Conservation (phyloP, 2,797 vertebrate species). For the Rhodeus uyekii region DNA sequence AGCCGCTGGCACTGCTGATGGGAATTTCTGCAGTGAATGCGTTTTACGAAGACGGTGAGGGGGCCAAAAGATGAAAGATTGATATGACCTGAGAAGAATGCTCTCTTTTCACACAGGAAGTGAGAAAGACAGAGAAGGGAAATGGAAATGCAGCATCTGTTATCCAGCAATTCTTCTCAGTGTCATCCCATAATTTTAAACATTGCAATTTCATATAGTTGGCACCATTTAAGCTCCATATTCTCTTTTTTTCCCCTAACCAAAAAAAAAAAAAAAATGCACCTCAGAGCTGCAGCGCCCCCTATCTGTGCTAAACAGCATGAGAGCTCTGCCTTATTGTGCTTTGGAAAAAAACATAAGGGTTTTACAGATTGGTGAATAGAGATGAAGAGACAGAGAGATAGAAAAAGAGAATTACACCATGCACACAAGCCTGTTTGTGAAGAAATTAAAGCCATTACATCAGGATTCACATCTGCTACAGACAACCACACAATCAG, state of each 20-base stretch:
- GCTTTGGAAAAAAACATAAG: not conserved
- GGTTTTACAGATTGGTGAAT: not conserved
- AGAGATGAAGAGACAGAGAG: not conserved
- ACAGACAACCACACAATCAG: not conserved
- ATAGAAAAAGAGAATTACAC: constrained; percentile 4
- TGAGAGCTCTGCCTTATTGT: not conserved
- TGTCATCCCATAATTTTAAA: constrained; percentile 20
- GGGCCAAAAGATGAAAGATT: constrained; percentile 22
- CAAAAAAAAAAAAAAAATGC: constrained; percentile 13
- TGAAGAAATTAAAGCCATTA: not conserved
- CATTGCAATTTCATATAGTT: constrained; percentile 24
- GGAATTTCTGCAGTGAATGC: constrained; percentile 11
- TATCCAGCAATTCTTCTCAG: not conserved
- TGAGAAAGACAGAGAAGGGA: not conserved
- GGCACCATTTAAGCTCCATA: constrained; percentile 2
- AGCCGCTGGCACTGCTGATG: not conserved
- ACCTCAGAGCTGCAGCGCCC: constrained; percentile 25
- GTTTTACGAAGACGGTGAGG: constrained; percentile 12
- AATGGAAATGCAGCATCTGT: not conserved
- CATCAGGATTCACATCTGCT: not conserved
- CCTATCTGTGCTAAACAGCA: constrained; percentile 12
- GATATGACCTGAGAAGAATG: constrained; percentile 7
- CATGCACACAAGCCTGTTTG: not conserved
- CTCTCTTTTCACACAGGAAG: not conserved
- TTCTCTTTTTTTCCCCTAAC: not conserved